phyloP scores from a whole-genome alignment of 2,888 invertebrate genomes.

The Drosophila seclusa region DNA sequence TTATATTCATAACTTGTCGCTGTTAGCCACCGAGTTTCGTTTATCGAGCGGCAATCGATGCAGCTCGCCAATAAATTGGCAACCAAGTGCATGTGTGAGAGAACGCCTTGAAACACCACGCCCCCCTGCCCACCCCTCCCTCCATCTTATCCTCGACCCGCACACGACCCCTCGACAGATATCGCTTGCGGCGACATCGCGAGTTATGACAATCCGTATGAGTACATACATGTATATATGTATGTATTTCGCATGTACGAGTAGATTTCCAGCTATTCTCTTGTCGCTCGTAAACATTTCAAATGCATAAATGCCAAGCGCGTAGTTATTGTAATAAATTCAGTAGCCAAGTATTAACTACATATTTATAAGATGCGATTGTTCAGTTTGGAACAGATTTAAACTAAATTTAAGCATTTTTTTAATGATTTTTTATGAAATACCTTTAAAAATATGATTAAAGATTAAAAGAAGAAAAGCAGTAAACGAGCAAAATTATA shows the following conservation, averaged over 20 bases:
- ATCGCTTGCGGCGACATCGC: constrained; percentile 45
- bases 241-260: neutral
- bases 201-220: constrained; percentile 74
- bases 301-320: constrained; percentile 74
- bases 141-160: constrained; percentile 40
- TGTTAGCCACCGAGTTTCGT: constrained; percentile 46
- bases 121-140: neutral
- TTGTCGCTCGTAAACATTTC: constrained; percentile 52
- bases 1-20: constrained; percentile 82
- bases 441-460: neutral
- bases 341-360: constrained; percentile 55
- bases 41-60: constrained; percentile 78
- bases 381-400: constrained; percentile 6
- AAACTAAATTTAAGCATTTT: neutral
- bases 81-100: constrained; percentile 41
- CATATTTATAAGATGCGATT: constrained; percentile 42
- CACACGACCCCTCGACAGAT: constrained; percentile 14
- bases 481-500: no score
- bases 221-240: neutral
- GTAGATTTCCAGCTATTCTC: constrained; percentile 22
- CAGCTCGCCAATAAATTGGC: constrained; percentile 78
- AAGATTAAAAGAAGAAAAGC: no score
- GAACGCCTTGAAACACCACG: constrained; percentile 67
- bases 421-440: neutral
- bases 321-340: constrained; percentile 63